These are phyloP conservation scores for Furcula furcula DNA, from an alignment of 2,888 invertebrate genomes.

Conservation along the genomic window DNA sequence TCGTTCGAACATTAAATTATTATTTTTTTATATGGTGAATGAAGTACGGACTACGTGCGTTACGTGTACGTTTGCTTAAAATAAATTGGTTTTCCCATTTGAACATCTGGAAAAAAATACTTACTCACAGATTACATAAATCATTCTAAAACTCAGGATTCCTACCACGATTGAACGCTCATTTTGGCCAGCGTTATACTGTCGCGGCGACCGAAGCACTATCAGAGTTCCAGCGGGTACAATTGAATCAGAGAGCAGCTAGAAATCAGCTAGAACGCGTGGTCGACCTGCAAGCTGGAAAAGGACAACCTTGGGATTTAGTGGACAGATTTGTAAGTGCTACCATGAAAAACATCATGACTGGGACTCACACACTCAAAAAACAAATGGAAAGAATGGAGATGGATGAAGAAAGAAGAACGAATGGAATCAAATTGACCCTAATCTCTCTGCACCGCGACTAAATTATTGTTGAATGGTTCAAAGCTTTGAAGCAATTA, in stretches of 20 bases:
- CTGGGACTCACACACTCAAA: too few relatives aligned
- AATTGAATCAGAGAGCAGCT: constrained; percentile 81
- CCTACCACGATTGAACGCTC: constrained; percentile 84
- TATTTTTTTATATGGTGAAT: too few relatives aligned
- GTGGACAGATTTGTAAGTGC: constrained; percentile 83
- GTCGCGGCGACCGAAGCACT: constrained; percentile 88
- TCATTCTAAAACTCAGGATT: constrained; percentile 79
- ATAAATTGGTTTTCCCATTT: too few relatives aligned
- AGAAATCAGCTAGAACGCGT: constrained; percentile 81
- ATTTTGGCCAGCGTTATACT: constrained; percentile 87
- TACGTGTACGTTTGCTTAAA: too few relatives aligned
- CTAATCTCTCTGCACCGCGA: too few relatives aligned
- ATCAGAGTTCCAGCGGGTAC: constrained; percentile 85
- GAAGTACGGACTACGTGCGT: too few relatives aligned
- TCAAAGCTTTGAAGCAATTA: too few relatives aligned
- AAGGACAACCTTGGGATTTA: constrained; percentile 82
- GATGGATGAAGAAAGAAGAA: constrained; percentile 37
- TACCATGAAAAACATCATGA: too few relatives aligned
- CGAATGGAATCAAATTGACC: constrained; percentile 6
- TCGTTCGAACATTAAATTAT: too few relatives aligned
- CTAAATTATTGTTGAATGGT: too few relatives aligned
- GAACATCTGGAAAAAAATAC: too few relatives aligned
- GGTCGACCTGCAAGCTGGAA: constrained; percentile 83
- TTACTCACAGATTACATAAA: too few relatives aligned
- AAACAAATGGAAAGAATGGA: constrained; percentile 30